Percentiles rank a stretch among this genome's conserved stretches.
Conservation (phyloP, 2,113 vertebrate genomes). For the Heterocephalus glaber region DNA sequence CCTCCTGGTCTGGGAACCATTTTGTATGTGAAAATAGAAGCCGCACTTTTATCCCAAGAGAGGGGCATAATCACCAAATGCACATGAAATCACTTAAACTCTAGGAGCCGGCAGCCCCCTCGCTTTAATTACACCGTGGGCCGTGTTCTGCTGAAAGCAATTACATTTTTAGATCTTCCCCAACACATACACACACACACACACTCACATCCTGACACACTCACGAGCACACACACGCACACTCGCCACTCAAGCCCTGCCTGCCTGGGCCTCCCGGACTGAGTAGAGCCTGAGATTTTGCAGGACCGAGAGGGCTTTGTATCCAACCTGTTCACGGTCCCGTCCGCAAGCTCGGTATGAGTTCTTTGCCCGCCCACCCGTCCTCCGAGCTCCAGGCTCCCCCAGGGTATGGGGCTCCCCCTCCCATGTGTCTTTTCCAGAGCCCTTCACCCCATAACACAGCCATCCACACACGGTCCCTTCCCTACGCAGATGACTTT, state of each 20-base stretch:
- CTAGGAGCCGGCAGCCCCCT: conserved; percentile 65
- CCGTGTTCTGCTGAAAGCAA: conserved; percentile 80
- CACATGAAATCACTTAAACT: conserved; percentile 78
- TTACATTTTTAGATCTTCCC: conserved; percentile 46
- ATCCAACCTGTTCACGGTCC: neutral
- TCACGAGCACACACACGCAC: accelerated
- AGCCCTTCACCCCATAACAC: accelerated
- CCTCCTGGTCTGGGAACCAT: conserved; percentile 14
- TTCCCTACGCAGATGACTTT: neutral
- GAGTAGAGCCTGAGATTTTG: neutral
- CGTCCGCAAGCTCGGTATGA: no score
- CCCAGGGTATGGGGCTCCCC: accelerated
- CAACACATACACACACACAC: neutral
- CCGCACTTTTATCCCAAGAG: conserved; percentile 45
- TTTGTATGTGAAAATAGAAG: conserved; percentile 37
- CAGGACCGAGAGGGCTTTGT: accelerated
- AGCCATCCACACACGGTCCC: accelerated
- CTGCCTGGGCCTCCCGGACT: neutral
- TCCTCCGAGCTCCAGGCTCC: neutral
- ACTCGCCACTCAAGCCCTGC: neutral
- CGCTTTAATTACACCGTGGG: conserved; percentile 73
- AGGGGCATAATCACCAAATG: conserved; percentile 47
- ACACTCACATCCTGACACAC: neutral
- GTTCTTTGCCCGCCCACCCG: neutral
- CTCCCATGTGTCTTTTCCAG: accelerated